A percentile compares a stretch with the other conserved stretches of the same genome.
Conservation (phyloP, 2,888 invertebrate species). For the Lochmaea capreae region DNA sequence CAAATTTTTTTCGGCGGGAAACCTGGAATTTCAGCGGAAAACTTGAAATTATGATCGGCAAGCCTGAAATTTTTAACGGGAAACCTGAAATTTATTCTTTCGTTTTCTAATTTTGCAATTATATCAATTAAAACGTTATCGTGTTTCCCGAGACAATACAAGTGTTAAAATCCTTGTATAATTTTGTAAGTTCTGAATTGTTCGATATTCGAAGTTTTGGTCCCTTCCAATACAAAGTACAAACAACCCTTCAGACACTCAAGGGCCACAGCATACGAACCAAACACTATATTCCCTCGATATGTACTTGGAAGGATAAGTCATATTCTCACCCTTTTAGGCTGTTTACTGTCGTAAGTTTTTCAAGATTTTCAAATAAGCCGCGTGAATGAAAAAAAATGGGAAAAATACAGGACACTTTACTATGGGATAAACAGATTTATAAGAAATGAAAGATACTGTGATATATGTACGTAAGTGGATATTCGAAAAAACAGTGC, state of each 20-base stretch:
- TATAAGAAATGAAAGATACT: too few relatives aligned
- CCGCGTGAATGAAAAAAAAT: background rate
- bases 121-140: background rate
- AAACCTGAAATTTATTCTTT: too few relatives aligned
- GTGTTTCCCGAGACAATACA: background rate
- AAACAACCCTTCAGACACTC: constrained; percentile 47
- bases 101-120: background rate
- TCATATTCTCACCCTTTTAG: constrained; percentile 8
- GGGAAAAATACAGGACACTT: too few relatives aligned
- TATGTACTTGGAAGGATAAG: background rate
- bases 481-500: too few relatives aligned
- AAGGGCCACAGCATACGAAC: constrained; percentile 43
- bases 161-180: background rate
- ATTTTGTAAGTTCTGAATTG: background rate
- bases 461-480: too few relatives aligned
- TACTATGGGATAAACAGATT: too few relatives aligned
- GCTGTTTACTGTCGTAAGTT: background rate
- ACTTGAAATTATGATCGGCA: too few relatives aligned
- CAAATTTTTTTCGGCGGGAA: too few relatives aligned
- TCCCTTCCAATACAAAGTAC: constrained; percentile 47
- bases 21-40: too few relatives aligned
- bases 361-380: constrained; percentile 5
- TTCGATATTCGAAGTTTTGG: constrained; percentile 6
- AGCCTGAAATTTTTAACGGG: too few relatives aligned
- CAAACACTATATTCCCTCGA: constrained; percentile 45